Evolutionary conservation across 2,888 invertebrate species (phyloP).

Genomic region (Synergus umbraculus): DNA sequence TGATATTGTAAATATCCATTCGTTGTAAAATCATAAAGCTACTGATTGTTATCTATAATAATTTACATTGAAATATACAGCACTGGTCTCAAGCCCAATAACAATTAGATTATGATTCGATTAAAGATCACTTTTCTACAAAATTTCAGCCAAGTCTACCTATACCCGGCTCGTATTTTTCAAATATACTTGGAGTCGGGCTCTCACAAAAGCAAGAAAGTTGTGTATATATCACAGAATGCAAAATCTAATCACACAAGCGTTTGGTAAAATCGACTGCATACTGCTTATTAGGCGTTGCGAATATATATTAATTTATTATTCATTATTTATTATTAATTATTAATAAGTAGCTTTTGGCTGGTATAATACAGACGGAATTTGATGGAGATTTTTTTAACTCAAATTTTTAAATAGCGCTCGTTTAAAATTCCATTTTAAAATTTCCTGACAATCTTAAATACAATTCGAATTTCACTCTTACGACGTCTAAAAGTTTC

Average conservation of each 20-base stretch:
- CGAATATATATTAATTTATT: constrained; percentile 5
- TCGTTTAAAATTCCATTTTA: neutral
- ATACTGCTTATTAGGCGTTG: constrained; percentile 33
- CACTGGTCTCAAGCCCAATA: constrained; percentile 13
- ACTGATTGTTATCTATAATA: constrained; percentile 19
- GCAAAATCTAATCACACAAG: constrained; percentile 41
- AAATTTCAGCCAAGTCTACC: neutral
- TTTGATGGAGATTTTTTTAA: constrained; percentile 55
- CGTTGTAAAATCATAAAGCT: constrained; percentile 40
- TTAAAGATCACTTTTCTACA: neutral
- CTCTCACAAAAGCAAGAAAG: constrained; percentile 18
- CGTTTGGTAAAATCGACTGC: constrained; percentile 40
- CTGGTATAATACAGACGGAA: constrained; percentile 60
- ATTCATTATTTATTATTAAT: neutral
- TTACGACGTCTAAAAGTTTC: neutral
- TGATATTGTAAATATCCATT: constrained; percentile 2
- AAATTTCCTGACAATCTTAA: neutral
- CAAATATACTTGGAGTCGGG: constrained; percentile 11
- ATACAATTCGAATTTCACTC: too few relatives aligned
- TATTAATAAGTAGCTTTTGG: constrained; percentile 6
- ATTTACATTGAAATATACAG: constrained; percentile 31
- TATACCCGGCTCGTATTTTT: neutral
- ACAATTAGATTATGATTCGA: constrained; percentile 9
- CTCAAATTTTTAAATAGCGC: constrained; percentile 47
- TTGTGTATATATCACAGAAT: constrained; percentile 34